Evolutionary conservation across 1,140 invertebrate species (phyloP), one percentile per base, ranked within the genome.

Genomic region (Papilio dardanus): DNA sequence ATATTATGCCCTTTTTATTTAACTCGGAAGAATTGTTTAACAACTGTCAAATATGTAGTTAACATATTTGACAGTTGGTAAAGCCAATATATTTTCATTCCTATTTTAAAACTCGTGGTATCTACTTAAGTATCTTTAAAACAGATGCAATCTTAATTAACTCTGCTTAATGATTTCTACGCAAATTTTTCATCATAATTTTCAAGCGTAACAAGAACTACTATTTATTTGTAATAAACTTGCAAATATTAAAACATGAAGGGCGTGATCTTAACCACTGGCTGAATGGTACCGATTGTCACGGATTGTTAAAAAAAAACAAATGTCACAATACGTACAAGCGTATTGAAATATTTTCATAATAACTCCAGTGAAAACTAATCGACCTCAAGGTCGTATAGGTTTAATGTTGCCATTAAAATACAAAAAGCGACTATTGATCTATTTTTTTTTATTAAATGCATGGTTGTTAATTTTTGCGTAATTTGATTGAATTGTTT

Each of bases 291-390:
- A 58, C 8, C 10, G 8, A 28, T 14, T 58, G 21, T 28, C 54
- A 28, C 21, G 10, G 54, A 10, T 54, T 54, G 50, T 24, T 54
- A 28, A 28, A 54, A 58, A 58, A 28, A 24, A 50, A 50, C 42
- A 50, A 50, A 58, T 30, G 10, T 58, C 54, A 58, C 54, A 62
- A 62, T 62, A 62, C 54, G 54, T 62, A 58, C 21, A 62, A 30
- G 21, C 54, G 5, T 28, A 62, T 21, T 62, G 54, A 62, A 62
- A 62, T 62, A 62, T 62, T 62, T 62, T 28, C 54, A 62, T 62
- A 54, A 54, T 54, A 62, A 58, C 24, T 62, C 54, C 10, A 14
- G 54, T 62, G 24, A 62, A 62, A 62, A 62, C 54, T 28, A 62
- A 62, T 62, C 54, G 24, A 62, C 24, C 24, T 16, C 54, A 62